Conservation (phyloP, 2,797 vertebrate genomes). For the Pagetopsis macropterus region DNA sequence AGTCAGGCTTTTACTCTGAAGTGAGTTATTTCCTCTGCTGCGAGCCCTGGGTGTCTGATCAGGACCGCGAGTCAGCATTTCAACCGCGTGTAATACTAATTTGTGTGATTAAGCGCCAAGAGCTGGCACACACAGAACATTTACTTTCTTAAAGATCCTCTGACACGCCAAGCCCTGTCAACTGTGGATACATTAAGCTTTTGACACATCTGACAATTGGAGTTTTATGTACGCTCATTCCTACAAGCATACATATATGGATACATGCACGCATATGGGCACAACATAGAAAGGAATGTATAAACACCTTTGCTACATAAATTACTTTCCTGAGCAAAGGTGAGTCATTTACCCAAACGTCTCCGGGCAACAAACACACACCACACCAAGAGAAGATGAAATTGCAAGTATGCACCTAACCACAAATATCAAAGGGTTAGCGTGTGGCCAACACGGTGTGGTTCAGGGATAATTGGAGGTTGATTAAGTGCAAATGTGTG, state of each 20-base stretch:
- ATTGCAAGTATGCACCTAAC: constrained; percentile 34
- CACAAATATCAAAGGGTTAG: constrained; percentile 51
- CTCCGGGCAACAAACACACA: constrained; percentile 24
- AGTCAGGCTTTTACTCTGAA: constrained; percentile 27
- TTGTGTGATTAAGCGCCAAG: constrained; percentile 58
- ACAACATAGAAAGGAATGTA: neutral
- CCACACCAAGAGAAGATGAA: constrained; percentile 19
- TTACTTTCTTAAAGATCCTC: constrained; percentile 68
- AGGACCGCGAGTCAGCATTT: constrained; percentile 60
- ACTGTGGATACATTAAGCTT: constrained; percentile 39
- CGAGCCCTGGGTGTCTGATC: constrained; percentile 65
- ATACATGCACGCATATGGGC: neutral
- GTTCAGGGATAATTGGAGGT: constrained; percentile 23
- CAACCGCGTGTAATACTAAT: constrained; percentile 37
- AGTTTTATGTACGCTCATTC: constrained; percentile 14
- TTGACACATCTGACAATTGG: constrained; percentile 45
- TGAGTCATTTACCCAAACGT: constrained; percentile 43
- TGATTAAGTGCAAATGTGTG: constrained; percentile 46
- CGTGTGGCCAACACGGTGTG: constrained; percentile 27
- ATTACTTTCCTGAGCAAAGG: constrained; percentile 16
- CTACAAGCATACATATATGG: constrained; percentile 5
- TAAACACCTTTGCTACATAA: neutral
- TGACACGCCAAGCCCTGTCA: constrained; percentile 66
- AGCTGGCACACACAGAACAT: constrained; percentile 53
- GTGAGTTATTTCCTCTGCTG: constrained; percentile 73